Evolutionary conservation across 2,113 vertebrate species (phyloP).

Genomic region (Cyprinus carpio): DNA sequence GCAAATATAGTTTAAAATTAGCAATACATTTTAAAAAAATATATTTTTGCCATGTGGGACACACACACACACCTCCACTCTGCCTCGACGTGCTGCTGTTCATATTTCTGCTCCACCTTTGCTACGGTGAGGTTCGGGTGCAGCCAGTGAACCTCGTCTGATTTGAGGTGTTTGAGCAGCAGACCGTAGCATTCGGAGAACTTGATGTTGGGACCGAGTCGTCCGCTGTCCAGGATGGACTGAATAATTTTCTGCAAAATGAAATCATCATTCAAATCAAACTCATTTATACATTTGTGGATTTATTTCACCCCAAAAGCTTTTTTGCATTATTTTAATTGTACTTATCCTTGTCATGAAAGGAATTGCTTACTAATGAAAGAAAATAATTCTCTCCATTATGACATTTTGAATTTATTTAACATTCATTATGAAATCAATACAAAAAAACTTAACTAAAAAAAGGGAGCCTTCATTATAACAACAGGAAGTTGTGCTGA

Average conservation of each 20-base stretch:
- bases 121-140: constrained; percentile 84
- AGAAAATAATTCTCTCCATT: background rate
- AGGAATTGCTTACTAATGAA: background rate
- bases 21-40: background rate
- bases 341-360: background rate
- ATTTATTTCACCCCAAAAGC: no score
- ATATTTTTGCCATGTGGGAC: background rate
- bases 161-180: constrained; percentile 92
- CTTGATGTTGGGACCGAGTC: constrained; percentile 86
- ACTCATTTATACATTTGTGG: background rate
- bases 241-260: constrained; percentile 78
- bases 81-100: constrained; percentile 87
- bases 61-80: constrained; percentile 87
- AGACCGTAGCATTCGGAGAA: constrained; percentile 84
- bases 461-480: background rate
- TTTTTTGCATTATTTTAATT: no score
- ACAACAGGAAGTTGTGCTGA: background rate
- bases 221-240: constrained; percentile 85
- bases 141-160: constrained; percentile 88
- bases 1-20: background rate
- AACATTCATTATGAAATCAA: background rate
- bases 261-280: background rate
- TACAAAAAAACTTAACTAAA: background rate
- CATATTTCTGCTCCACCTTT: constrained; percentile 86
- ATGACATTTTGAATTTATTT: background rate